Evolutionary conservation across 2,888 invertebrate species (phyloP), one percentile per base, ranked within the genome.

Genomic region (Leptinotarsa haldemani): DNA sequence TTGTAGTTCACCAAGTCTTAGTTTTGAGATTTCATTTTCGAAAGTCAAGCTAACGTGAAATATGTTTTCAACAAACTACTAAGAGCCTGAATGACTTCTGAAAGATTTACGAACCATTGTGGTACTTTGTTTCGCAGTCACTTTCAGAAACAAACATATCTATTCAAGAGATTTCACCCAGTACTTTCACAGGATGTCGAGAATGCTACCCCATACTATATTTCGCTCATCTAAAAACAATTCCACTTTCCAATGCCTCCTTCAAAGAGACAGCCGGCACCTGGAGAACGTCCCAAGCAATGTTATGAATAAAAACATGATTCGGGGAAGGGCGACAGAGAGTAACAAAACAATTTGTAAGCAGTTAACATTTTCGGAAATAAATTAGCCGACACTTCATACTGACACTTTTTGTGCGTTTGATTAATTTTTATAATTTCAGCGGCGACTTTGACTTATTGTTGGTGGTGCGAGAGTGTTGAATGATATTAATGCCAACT

Each of bases 281-380:
- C 71, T 66, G 65, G 70, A 50, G 47, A 16, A 46, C 52, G 30
- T 68, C 56, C 52, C 67, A n/a, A 63, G 63, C 68, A 47, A 68
- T 72, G 65, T 73, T 73, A 69, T 72, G 72, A 73, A 73, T 73
- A 73, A 73, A 73, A 73, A 73, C 68, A 69, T 56, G 64, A 70
- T 79, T 79, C 80, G 73, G 68, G 74, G 65, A 65, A 65, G 22
- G 52, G 9, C 25, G 7, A 65, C 69, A 48, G 58, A 47, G 20
- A 66, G 76, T 72, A 75, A 79, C 75, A 75, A 74, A 75, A 77
- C 78, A 78, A 79, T 78, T 79, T 78, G 79, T 78, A 79, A 77
- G 66, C 77, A 73, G 77, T 76, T 74, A 76, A 77, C 74, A 74
- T 67, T 77, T 73, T 70, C 65, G 66, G 71, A 77, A 78, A 78